Evolutionary conservation across 2,797 vertebrate species (phyloP).

Genomic region (Champsocephalus esox): DNA sequence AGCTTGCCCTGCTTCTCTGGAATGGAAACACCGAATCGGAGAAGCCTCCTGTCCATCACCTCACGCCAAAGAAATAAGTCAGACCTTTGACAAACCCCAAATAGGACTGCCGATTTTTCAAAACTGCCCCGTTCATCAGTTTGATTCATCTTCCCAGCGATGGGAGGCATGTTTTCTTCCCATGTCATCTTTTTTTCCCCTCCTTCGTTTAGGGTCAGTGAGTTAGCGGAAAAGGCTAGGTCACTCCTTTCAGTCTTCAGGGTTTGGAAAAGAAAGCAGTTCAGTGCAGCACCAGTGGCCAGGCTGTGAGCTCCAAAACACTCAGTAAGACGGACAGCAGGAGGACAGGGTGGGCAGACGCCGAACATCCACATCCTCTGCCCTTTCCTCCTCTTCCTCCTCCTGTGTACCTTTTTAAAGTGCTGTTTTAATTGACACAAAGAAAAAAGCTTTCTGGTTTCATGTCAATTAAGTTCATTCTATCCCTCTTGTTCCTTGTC

Average conservation of each 20-base stretch:
- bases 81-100: constrained; percentile 73
- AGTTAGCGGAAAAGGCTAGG: constrained; percentile 43
- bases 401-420: constrained; percentile 55
- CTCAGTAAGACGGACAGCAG: constrained; percentile 55
- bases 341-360: constrained; percentile 57
- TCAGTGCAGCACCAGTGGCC: constrained; percentile 31
- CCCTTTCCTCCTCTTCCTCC: constrained; percentile 8
- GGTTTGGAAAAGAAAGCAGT: constrained; percentile 46
- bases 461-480: constrained; percentile 60
- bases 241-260: constrained; percentile 29
- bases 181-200: constrained; percentile 6
- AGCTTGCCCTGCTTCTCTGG: constrained; percentile 35
- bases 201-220: constrained; percentile 41
- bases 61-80: constrained; percentile 70
- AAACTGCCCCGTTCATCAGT: constrained; percentile 67
- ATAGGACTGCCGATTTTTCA: constrained; percentile 66
- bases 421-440: constrained; percentile 74
- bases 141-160: constrained; percentile 70
- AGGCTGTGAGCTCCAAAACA: constrained; percentile 28
- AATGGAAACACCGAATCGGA: constrained; percentile 52
- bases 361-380: constrained; percentile 54
- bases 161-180: constrained; percentile 56
- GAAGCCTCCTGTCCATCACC: constrained; percentile 38
- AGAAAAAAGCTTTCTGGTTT: constrained; percentile 50
- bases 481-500: constrained; percentile 50